Conservation (phyloP, 1,140 invertebrate genomes). For the Onthophagus taurus region DNA sequence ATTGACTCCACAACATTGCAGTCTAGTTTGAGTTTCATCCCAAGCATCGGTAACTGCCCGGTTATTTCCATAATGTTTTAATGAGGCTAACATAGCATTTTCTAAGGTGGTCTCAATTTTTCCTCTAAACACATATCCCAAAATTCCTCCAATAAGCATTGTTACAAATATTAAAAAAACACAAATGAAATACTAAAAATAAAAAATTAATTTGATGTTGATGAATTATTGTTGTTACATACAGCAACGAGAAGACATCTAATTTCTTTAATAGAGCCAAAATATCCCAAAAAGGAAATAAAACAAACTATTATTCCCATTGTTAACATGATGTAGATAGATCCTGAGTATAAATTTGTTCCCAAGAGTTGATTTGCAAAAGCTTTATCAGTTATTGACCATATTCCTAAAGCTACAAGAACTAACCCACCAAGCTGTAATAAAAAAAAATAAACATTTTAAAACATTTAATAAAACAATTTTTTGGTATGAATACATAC, state of each 20-base stretch:
- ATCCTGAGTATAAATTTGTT: constrained; percentile 72
- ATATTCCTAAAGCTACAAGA: constrained; percentile 65
- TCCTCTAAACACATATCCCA: constrained; percentile 79
- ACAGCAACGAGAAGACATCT: constrained; percentile 83
- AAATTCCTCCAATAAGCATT: constrained; percentile 77
- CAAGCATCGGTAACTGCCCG: constrained; percentile 64
- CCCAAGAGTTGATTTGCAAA: constrained; percentile 73
- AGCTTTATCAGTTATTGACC: constrained; percentile 72
- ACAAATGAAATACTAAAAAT: constrained; percentile 75
- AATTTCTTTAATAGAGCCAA: constrained; percentile 78
- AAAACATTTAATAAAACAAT: constrained; percentile 4
- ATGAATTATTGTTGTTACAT: constrained; percentile 15
- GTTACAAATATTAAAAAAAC: constrained; percentile 78
- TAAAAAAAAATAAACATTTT: neutral
- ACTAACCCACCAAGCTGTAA: constrained; percentile 66
- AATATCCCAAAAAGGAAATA: constrained; percentile 75
- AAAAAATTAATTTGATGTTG: neutral
- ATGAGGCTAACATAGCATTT: constrained; percentile 65
- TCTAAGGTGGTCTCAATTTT: constrained; percentile 63
- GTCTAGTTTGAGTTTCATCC: constrained; percentile 65
- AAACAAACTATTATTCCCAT: constrained; percentile 67
- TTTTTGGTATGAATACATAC: constrained; percentile 50
- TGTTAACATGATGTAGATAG: constrained; percentile 69
- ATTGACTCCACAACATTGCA: constrained; percentile 76
- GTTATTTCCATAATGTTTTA: constrained; percentile 58